Evolutionary conservation across 2,113 vertebrate species (phyloP), one percentile per base, ranked within the genome.

Genomic region (Parus major): DNA sequence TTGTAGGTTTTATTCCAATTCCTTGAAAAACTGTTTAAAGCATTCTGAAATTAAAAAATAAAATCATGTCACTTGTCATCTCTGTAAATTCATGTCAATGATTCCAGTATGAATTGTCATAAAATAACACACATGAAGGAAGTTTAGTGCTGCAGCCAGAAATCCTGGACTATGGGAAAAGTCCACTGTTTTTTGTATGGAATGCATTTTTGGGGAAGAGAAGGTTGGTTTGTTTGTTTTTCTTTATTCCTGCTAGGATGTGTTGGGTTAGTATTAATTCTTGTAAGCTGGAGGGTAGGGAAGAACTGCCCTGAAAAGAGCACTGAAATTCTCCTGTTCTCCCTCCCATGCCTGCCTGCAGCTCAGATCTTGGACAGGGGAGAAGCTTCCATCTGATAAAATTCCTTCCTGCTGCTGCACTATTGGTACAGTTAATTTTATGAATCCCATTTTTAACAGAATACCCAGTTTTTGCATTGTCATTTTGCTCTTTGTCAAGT

Each of bases 391-490:
- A 42, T 16, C 76, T 92, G n/a, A 81, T 57, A 55, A 35, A 41
- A 28, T 49, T 56, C 42, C 82, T 88, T 36, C 68, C 93, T 92
- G 60, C 90, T 90, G 90, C 88, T 84, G 56, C 2, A 14, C 60
- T 81, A 1, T 44, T 59, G 61, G 75, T 82, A 15, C 31, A 65
- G 70, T 82, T 93, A 91, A 92, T 87, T 91, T 91, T 69, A 42
- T 50, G 25, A 88, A 72, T 91, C 78, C 57, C 36, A 15, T 56
- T 93, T 93, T 90, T 78, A 83, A 56, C 3, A 2, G 64, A 88
- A 56, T 52, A 57, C 72, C 33, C 52, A 12, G 10, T 19, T 96
- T 96, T 71, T 93, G 87, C 82, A n/a, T 56, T 96, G 92, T 86
- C 88, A 56, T 92, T 92, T 85, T 93, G 56, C 76, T 86, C 60